phyloP scores from a whole-genome alignment of 2,797 vertebrate genomes.

The Schizopygopsis malacanthus region DNA sequence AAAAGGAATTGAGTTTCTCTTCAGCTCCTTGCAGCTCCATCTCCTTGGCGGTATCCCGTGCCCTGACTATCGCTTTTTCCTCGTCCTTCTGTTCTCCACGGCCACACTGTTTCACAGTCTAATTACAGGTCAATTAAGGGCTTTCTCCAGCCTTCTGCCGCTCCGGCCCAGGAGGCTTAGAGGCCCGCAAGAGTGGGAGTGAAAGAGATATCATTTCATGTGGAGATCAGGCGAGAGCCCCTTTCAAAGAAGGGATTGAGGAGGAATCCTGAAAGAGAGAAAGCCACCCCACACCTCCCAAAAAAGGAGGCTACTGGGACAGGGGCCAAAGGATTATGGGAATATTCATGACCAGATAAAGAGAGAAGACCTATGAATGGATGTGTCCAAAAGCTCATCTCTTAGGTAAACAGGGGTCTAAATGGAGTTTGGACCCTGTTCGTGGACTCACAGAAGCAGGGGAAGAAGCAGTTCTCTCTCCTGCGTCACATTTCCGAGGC shows the following conservation, averaged over 20 bases:
- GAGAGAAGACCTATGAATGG: slow-evolving; percentile 83
- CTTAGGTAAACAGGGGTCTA: slow-evolving; percentile 89
- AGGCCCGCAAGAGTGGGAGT: slow-evolving; percentile 77
- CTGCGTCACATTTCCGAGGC: slow-evolving; percentile 67
- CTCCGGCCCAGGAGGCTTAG: slow-evolving; percentile 77
- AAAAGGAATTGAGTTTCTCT: slow-evolving; percentile 66
- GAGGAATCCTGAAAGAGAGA: slow-evolving; percentile 75
- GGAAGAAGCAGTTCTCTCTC: slow-evolving; percentile 67
- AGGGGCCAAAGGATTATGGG: slow-evolving; percentile 90
- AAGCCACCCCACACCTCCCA: slow-evolving; percentile 72
- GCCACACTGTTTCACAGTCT: slow-evolving; percentile 78
- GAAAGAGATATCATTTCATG: slow-evolving; percentile 89
- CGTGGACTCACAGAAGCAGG: slow-evolving; percentile 67
- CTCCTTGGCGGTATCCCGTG: slow-evolving; percentile 54
- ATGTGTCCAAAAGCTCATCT: slow-evolving; percentile 92
- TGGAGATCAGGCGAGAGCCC: slow-evolving; percentile 84
- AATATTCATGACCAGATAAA: slow-evolving; percentile 96
- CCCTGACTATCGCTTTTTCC: slow-evolving; percentile 54
- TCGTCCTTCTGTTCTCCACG: slow-evolving; percentile 66
- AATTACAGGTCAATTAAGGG: slow-evolving; percentile 92
- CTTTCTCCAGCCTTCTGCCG: slow-evolving; percentile 75
- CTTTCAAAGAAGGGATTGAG: slow-evolving; percentile 83
- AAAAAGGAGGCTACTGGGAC: slow-evolving; percentile 78
- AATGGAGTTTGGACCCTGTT: slow-evolving; percentile 82
- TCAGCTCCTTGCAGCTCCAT: slow-evolving; percentile 50